Conservation (phyloP, 2,113 vertebrate species). For the Peromyscus maniculatus region DNA sequence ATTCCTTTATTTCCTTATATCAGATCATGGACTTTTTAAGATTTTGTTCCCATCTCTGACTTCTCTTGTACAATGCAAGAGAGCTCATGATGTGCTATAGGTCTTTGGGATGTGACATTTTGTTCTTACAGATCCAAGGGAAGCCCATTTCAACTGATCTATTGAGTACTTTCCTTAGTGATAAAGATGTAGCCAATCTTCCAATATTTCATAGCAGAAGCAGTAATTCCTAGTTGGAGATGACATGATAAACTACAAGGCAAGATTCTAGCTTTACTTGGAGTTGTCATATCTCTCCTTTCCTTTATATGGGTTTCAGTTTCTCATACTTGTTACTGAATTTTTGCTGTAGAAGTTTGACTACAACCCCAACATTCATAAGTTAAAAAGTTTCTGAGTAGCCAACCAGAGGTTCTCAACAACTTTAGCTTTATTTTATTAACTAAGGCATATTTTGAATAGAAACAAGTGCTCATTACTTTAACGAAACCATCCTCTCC, state of each 20-base stretch:
- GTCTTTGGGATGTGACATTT: slow-evolving; percentile 22
- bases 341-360: slow-evolving; percentile 8
- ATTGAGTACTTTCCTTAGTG: not conserved
- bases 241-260: not conserved
- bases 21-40: slow-evolving; percentile 10
- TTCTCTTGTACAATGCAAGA: not conserved
- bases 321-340: slow-evolving; percentile 16
- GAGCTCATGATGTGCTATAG: not conserved
- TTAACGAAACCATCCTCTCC: slow-evolving; percentile 25
- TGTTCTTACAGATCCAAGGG: slow-evolving; percentile 18
- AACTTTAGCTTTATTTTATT: slow-evolving; percentile 37
- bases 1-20: slow-evolving; percentile 45
- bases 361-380: slow-evolving; percentile 13
- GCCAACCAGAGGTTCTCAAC: not conserved
- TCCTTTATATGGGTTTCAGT: not conserved
- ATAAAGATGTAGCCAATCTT: slow-evolving; percentile 33
- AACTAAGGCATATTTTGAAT: slow-evolving; percentile 47
- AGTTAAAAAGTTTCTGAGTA: slow-evolving; percentile 47
- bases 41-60: not conserved
- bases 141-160: slow-evolving; percentile 19
- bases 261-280: slow-evolving; percentile 44
- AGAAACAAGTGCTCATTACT: not conserved
- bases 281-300: not conserved
- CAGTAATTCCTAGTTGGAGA: slow-evolving; percentile 24
- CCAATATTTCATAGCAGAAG: slow-evolving; percentile 1